A percentile compares a stretch with the other conserved stretches of the same genome.
Conservation (phyloP, 2,888 invertebrate genomes). For the Lepidochrysops patricia region DNA sequence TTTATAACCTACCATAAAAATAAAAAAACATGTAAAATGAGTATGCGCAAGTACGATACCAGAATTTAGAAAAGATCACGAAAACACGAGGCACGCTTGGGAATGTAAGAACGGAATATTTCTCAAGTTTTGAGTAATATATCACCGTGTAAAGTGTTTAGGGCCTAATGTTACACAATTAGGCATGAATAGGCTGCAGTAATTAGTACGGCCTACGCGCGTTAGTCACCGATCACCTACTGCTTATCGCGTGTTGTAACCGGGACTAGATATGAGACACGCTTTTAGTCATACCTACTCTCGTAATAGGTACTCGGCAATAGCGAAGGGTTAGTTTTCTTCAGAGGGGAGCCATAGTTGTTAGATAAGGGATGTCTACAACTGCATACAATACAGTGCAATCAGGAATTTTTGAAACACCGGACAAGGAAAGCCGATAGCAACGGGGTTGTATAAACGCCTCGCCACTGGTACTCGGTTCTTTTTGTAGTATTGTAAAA, state of each 20-base stretch:
- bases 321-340: too few species aligned
- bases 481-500: too few species aligned
- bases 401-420: too few species aligned
- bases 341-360: too few species aligned
- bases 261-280: slow-evolving; percentile 18
- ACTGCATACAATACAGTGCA: too few species aligned
- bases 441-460: too few species aligned
- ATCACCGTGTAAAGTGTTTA: background rate
- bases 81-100: background rate
- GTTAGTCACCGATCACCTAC: slow-evolving; percentile 21
- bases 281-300: background rate
- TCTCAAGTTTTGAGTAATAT: background rate
- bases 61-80: background rate
- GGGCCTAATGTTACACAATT: slow-evolving; percentile 19
- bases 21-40: background rate
- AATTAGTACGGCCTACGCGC: slow-evolving; percentile 24
- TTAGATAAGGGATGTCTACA: too few species aligned
- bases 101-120: background rate
- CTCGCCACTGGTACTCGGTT: too few species aligned
- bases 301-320: background rate
- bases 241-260: slow-evolving; percentile 19
- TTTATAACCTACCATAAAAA: background rate
- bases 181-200: slow-evolving; percentile 22
- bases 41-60: background rate
- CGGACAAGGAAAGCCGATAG: too few species aligned